Conservation (phyloP, 2,888 invertebrate species). For the Mongoloraphidia duomilia region DNA sequence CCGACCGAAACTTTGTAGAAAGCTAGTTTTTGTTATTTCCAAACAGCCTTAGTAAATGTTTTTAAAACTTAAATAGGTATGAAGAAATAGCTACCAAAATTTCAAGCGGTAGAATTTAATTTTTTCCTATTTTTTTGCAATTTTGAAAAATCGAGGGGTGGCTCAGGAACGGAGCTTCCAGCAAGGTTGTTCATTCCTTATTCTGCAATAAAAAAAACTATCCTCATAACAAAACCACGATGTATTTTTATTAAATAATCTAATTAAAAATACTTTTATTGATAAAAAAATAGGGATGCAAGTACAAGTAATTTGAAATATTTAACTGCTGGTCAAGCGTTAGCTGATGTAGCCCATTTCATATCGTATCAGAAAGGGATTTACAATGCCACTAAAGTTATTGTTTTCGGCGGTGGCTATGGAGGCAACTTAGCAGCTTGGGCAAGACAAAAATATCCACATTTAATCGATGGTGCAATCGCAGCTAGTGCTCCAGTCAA, state of each 20-base stretch:
- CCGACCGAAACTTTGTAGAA: too few relatives aligned
- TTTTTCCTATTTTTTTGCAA: too few relatives aligned
- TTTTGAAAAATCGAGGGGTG: too few relatives aligned
- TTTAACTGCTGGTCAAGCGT: conserved; percentile 28
- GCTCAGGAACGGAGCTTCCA: too few relatives aligned
- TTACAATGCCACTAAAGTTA: conserved; percentile 11
- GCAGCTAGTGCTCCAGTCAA: conserved; percentile 44
- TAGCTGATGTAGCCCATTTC: conserved; percentile 31
- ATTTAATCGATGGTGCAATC: conserved; percentile 39
- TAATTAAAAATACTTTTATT: background rate
- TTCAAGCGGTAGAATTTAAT: too few relatives aligned
- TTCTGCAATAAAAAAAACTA: too few relatives aligned
- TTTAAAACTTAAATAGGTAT: too few relatives aligned
- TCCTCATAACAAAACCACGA: background rate
- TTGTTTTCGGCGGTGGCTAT: conserved; percentile 44
- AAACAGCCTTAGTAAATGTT: too few relatives aligned
- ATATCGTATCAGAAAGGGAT: conserved; percentile 21
- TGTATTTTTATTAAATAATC: background rate
- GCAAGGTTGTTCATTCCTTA: too few relatives aligned
- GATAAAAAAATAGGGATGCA: conserved; percentile 20
- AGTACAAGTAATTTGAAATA: conserved; percentile 25
- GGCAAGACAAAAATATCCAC: conserved; percentile 42
- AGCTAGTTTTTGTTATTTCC: too few relatives aligned
- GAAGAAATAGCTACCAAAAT: too few relatives aligned
- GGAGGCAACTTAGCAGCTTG: conserved; percentile 45